A percentile compares a stretch with the other conserved stretches of the same genome.
These are phyloP conservation scores for Drosophila ezoana DNA, from an alignment of 2,888 invertebrate genomes.

Conservation along the genomic window DNA sequence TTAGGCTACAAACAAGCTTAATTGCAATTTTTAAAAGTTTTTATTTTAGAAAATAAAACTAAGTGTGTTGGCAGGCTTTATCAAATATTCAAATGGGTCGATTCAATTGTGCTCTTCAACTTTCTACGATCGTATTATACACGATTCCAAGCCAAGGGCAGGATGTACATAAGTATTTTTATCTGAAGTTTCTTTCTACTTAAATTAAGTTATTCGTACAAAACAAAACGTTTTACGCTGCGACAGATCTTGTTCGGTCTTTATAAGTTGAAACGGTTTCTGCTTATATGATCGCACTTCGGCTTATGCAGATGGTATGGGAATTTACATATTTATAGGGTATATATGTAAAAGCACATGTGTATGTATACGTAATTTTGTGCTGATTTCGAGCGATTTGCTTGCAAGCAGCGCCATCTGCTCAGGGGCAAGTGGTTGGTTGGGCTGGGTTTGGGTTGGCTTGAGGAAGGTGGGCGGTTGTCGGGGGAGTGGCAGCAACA, in stretches of 20 bases:
- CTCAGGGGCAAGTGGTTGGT: slow-evolving; percentile 49
- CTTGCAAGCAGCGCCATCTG: slow-evolving; percentile 39
- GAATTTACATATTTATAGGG: slow-evolving; percentile 2
- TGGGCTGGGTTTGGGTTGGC: background rate
- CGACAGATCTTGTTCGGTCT: background rate
- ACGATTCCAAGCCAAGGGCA: background rate
- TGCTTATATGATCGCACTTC: slow-evolving; percentile 4
- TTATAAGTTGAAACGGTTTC: background rate
- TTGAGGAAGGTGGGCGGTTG: background rate
- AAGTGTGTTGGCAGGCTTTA: no score
- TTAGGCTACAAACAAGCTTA: no score
- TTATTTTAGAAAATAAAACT: no score
- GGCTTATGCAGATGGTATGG: slow-evolving; percentile 12
- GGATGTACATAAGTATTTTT: background rate
- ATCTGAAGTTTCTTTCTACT: background rate
- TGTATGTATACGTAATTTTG: background rate
- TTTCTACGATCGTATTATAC: no score
- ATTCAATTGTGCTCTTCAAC: background rate
- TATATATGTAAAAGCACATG: background rate
- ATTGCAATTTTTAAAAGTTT: no score
- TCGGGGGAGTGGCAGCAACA: background rate
- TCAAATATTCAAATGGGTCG: background rate
- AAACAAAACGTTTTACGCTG: background rate
- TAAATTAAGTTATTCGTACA: background rate
- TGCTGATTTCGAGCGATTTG: slow-evolving; percentile 40